These are phyloP conservation scores for Noturus placidus DNA, from an alignment of 2,113 vertebrate species.

Conservation along the genomic window DNA sequence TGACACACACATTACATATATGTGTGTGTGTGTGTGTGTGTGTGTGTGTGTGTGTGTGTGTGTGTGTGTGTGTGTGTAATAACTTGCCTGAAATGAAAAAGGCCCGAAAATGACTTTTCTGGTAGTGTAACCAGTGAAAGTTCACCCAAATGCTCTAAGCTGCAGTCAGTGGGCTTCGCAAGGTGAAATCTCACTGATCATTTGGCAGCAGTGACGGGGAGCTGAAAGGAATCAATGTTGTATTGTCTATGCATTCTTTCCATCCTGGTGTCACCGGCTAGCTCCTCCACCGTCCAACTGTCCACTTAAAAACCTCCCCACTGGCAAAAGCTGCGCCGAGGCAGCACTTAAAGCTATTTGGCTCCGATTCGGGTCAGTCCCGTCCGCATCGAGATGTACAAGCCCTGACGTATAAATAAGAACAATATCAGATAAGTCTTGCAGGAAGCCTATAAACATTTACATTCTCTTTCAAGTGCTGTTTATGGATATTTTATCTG, in stretches of 20 bases:
- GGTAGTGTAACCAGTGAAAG: not conserved
- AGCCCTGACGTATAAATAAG: slow-evolving; percentile 61
- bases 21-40: too few species aligned
- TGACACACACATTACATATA: too few species aligned
- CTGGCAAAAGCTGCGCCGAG: slow-evolving; percentile 42
- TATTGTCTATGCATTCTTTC: slow-evolving; percentile 56
- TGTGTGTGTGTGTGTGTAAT: not conserved
- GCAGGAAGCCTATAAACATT: slow-evolving; percentile 67
- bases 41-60: too few species aligned
- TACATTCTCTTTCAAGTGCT: slow-evolving; percentile 69
- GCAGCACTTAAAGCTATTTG: slow-evolving; percentile 54
- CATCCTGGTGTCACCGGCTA: slow-evolving; percentile 50
- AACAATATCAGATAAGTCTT: slow-evolving; percentile 67
- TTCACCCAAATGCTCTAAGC: not conserved
- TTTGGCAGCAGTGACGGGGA: not conserved
- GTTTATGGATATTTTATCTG: slow-evolving; percentile 69
- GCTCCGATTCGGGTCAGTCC: slow-evolving; percentile 48
- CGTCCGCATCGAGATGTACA: slow-evolving; percentile 48
- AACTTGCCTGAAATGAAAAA: slow-evolving; percentile 1
- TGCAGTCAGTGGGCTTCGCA: not conserved
- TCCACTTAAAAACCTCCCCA: slow-evolving; percentile 58
- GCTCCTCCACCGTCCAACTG: slow-evolving; percentile 49
- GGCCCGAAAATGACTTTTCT: not conserved
- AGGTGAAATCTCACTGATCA: slow-evolving; percentile 20
- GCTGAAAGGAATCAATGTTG: slow-evolving; percentile 34